Percentiles rank a stretch among this genome's conserved stretches.
Evolutionary conservation across 2,888 invertebrate species (phyloP).

Genomic region (Dioctria linearis): DNA sequence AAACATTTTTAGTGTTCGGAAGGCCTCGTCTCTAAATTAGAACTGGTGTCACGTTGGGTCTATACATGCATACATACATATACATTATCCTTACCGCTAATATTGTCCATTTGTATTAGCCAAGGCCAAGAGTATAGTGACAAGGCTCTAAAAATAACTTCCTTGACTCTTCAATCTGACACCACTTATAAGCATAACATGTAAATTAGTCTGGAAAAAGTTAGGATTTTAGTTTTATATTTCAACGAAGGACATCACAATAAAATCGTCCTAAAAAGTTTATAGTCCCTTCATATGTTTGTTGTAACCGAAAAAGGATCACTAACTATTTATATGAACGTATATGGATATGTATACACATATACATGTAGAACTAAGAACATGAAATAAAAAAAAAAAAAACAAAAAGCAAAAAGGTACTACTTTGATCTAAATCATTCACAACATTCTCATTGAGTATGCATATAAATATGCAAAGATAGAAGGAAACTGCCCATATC

Average conservation of each 20-base stretch:
- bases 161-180: no score
- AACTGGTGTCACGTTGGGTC: no score
- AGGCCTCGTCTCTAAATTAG: no score
- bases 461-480: constrained; percentile 44
- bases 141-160: no score
- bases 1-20: no score
- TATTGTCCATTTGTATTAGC: no score
- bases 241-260: constrained; percentile 3
- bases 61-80: no score
- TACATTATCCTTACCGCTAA: no score
- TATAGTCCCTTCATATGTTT: not conserved
- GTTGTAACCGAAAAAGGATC: constrained; percentile 3
- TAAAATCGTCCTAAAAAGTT: constrained; percentile 30
- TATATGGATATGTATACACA: no score
- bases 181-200: not conserved
- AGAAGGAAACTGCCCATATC: constrained; percentile 46
- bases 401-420: not conserved
- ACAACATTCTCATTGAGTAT: constrained; percentile 45
- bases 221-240: constrained; percentile 42
- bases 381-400: not conserved
- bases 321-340: no score
- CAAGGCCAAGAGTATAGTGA: no score
- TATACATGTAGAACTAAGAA: not conserved
- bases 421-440: constrained; percentile 46
- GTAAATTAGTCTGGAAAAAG: constrained; percentile 35